Evolutionary conservation across 2,888 invertebrate species (phyloP).

Genomic region (Marasmarcha lunaedactyla): DNA sequence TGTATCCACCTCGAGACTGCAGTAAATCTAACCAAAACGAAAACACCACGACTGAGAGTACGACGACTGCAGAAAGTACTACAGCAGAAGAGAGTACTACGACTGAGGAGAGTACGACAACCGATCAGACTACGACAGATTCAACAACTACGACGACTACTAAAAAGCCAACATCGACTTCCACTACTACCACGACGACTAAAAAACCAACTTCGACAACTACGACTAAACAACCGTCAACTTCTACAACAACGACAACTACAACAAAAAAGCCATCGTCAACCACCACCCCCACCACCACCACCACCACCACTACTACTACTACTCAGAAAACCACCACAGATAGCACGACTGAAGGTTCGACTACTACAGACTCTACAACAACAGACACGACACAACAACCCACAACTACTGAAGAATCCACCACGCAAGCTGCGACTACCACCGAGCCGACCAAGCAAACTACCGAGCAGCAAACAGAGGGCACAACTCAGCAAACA

Average conservation of each 20-base stretch:
- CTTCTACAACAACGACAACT: constrained; percentile 14
- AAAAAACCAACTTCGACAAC: constrained; percentile 17
- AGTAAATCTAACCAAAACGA: constrained; percentile 35
- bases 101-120: constrained; percentile 19
- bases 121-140: constrained; percentile 15
- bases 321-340: constrained; percentile 17
- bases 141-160: constrained; percentile 12
- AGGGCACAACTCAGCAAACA: constrained; percentile 13
- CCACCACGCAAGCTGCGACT: constrained; percentile 16
- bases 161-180: constrained; percentile 16
- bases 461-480: constrained; percentile 16
- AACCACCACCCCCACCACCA: constrained; percentile 16
- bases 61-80: constrained; percentile 12
- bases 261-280: constrained; percentile 20
- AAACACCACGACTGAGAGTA: constrained; percentile 19
- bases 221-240: constrained; percentile 17
- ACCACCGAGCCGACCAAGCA: constrained; percentile 11
- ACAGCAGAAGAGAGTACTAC: constrained; percentile 15
- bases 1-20: constrained; percentile 69
- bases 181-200: constrained; percentile 10
- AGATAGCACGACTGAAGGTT: constrained; percentile 9
- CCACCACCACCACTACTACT: constrained; percentile 12
- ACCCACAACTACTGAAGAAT: constrained; percentile 13
- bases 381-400: constrained; percentile 17
- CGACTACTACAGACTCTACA: constrained; percentile 16